Conservation (phyloP, 1,140 invertebrate species). For the Bombus terrestris region DNA sequence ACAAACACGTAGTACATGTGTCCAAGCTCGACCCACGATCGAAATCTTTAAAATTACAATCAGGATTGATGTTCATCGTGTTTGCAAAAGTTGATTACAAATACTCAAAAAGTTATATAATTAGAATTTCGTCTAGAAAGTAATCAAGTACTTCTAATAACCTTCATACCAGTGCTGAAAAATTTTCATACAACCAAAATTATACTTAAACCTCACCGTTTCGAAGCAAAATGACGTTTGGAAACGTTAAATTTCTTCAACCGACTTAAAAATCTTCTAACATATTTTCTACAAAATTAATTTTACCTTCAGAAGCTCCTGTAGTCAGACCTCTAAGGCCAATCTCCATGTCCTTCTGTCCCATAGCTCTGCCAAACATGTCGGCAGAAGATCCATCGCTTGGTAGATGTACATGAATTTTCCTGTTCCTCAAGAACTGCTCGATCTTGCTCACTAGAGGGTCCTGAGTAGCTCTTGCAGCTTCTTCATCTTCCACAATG, state of each 20-base stretch:
- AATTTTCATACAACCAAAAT: too few relatives aligned
- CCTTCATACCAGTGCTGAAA: neutral
- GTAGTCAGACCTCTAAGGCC: constrained; percentile 71
- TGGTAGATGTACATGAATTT: constrained; percentile 73
- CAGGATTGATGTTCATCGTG: too few relatives aligned
- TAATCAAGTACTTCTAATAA: neutral
- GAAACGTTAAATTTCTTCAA: neutral
- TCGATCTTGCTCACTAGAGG: constrained; percentile 76
- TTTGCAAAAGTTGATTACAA: too few relatives aligned
- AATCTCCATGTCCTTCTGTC: constrained; percentile 74
- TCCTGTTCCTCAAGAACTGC: constrained; percentile 73
- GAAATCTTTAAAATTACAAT: neutral
- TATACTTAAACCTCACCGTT: neutral
- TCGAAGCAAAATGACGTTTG: neutral
- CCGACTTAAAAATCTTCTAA: neutral
- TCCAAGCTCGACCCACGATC: neutral
- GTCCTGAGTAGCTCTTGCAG: constrained; percentile 54
- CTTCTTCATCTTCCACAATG: constrained; percentile 22
- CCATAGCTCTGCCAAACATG: constrained; percentile 77
- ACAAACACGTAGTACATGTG: neutral
- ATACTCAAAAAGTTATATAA: too few relatives aligned
- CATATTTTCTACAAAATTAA: neutral
- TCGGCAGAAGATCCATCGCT: constrained; percentile 77
- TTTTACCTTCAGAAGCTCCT: constrained; percentile 79
- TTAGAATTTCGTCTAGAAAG: neutral